Evolutionary conservation across 2,113 vertebrate genomes (phyloP).

Genomic region (Rhabdomys dilectus): DNA sequence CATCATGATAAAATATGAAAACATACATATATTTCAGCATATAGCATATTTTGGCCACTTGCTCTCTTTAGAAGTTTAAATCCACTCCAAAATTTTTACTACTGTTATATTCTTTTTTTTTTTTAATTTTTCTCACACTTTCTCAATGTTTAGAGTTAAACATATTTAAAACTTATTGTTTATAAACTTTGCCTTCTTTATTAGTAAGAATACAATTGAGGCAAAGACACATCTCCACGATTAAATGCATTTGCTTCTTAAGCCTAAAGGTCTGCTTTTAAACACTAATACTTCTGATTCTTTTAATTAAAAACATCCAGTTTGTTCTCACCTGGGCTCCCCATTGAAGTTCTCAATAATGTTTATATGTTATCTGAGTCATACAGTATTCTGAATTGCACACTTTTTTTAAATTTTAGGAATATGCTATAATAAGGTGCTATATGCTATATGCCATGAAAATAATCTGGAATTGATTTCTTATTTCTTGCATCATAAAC

Average conservation of each 20-base stretch:
- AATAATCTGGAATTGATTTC: background rate
- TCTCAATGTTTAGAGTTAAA: background rate
- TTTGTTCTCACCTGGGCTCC: background rate
- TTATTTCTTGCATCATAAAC: background rate
- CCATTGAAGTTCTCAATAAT: background rate
- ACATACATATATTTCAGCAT: background rate
- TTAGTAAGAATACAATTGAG: background rate
- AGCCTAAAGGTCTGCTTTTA: background rate
- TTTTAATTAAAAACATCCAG: background rate
- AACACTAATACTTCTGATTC: background rate
- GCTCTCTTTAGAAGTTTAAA: background rate
- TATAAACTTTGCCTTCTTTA: background rate
- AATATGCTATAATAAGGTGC: background rate
- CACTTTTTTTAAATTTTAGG: too few relatives aligned
- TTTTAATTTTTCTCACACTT: background rate
- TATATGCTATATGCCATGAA: background rate
- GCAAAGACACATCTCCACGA: too few relatives aligned
- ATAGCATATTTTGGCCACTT: accelerated
- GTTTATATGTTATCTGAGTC: background rate
- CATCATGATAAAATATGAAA: background rate
- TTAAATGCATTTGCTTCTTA: background rate
- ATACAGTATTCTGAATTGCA: background rate
- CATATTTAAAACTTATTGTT: background rate
- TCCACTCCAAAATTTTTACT: background rate
- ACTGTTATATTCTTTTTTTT: background rate